phyloP scores from a whole-genome alignment of 2,888 invertebrate species.

The Girardia tigrina region DNA sequence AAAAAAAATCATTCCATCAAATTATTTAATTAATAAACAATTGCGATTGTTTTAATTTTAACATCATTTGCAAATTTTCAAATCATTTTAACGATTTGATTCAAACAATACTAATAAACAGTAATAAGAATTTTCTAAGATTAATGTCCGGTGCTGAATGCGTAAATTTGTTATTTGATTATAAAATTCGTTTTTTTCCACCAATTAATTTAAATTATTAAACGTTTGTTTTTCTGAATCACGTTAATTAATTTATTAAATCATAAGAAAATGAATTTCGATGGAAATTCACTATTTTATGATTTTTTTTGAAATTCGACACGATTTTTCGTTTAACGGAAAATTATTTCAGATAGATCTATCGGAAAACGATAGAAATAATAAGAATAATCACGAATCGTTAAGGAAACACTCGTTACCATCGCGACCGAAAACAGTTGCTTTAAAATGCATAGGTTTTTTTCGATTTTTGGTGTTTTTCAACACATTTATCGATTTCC shows the following conservation, averaged over 20 bases:
- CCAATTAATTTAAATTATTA: background rate
- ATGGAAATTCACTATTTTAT: background rate
- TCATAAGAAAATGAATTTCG: background rate
- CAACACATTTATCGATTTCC: too few relatives aligned
- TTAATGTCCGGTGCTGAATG: background rate
- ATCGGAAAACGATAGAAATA: background rate
- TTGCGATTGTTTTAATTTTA: background rate
- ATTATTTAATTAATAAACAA: background rate
- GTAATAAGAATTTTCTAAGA: background rate
- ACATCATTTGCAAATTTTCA: background rate
- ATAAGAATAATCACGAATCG: background rate
- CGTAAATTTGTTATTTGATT: background rate
- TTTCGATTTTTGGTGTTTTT: too few relatives aligned
- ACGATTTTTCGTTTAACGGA: too few relatives aligned
- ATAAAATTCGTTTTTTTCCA: too few relatives aligned
- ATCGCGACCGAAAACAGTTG: background rate
- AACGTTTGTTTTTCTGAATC: slow-evolving; percentile 3
- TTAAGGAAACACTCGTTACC: background rate
- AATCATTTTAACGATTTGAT: background rate
- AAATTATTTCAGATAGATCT: slow-evolving; percentile 10
- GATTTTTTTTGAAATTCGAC: background rate
- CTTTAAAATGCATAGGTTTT: background rate
- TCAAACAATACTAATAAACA: background rate
- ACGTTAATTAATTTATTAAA: background rate
- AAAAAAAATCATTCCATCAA: background rate